Evolutionary conservation across 2,888 invertebrate genomes (phyloP).

Genomic region (Apodemia duryi): DNA sequence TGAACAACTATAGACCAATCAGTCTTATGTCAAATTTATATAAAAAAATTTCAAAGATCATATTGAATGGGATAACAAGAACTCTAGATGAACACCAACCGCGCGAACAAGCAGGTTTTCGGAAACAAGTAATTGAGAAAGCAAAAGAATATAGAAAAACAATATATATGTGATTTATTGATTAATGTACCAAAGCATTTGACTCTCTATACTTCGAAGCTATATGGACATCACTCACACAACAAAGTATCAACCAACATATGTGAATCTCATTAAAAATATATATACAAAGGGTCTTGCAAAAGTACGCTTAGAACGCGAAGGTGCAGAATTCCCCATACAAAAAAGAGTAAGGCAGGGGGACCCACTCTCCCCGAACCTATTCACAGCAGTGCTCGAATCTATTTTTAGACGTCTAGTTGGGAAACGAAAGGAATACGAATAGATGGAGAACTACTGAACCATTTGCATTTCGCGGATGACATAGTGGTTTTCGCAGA

Average conservation of each 20-base stretch:
- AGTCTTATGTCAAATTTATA: constrained; percentile 1
- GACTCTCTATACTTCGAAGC: constrained; percentile 21
- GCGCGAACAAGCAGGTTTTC: not conserved
- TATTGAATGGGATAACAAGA: not conserved
- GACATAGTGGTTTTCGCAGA: too few relatives aligned
- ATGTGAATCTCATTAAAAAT: not conserved
- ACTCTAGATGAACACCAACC: constrained; percentile 4
- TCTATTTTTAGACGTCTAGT: too few relatives aligned
- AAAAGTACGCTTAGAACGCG: not conserved
- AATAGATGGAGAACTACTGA: not conserved
- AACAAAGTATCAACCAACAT: constrained; percentile 24
- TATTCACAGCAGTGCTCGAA: too few relatives aligned
- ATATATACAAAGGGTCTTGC: not conserved
- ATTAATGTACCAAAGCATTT: constrained; percentile 21
- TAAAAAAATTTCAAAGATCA: not conserved
- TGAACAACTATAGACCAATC: not conserved
- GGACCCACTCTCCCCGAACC: too few relatives aligned
- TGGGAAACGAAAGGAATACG: too few relatives aligned
- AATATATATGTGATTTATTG: constrained; percentile 24
- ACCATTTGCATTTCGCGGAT: not conserved
- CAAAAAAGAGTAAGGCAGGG: too few relatives aligned
- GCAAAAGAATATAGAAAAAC: constrained; percentile 17
- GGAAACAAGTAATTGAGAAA: not conserved
- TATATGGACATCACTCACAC: constrained; percentile 24
- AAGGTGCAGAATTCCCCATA: not conserved